A percentile compares a stretch with the other conserved stretches of the same genome.
These are phyloP conservation scores for Aleiodes sp. DNA, from an alignment of 1,140 invertebrate genomes.

Conservation along the genomic window DNA sequence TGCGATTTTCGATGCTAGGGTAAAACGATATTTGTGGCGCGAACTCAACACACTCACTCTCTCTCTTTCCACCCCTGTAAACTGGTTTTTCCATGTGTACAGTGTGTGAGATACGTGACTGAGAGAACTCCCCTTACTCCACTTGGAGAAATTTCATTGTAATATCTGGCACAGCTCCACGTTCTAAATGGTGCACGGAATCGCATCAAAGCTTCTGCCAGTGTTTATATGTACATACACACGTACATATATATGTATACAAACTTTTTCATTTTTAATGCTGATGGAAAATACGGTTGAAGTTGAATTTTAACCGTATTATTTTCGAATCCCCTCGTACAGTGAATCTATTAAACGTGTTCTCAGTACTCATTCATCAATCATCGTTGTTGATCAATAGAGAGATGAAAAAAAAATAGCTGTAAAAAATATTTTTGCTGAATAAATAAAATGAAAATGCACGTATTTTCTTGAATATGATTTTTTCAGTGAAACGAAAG, in stretches of 20 bases:
- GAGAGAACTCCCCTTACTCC: neutral
- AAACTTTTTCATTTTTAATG: neutral
- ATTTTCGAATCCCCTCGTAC: neutral
- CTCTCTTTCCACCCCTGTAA: neutral
- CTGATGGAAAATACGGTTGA: conserved; percentile 5
- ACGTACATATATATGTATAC: neutral
- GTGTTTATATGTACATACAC: conserved; percentile 10
- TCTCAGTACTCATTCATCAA: neutral
- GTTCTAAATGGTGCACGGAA: conserved; percentile 13
- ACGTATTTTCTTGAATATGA: no score
- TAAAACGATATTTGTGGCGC: neutral
- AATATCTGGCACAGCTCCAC: conserved; percentile 17
- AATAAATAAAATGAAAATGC: conserved; percentile 1
- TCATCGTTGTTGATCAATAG: no score
- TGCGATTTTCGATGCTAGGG: conserved; percentile 4
- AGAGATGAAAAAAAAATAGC: neutral
- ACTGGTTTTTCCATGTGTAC: neutral
- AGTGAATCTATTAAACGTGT: neutral
- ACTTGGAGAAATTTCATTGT: conserved; percentile 9
- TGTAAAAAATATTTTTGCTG: neutral
- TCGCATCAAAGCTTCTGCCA: conserved; percentile 2
- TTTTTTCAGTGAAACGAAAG: no score
- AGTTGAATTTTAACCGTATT: neutral
- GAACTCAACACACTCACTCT: no score
- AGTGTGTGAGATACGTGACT: conserved; percentile 18